A percentile compares a stretch with the other conserved stretches of the same genome.
Evolutionary conservation across 2,113 vertebrate genomes (phyloP).

Genomic region (Petromus typicus): DNA sequence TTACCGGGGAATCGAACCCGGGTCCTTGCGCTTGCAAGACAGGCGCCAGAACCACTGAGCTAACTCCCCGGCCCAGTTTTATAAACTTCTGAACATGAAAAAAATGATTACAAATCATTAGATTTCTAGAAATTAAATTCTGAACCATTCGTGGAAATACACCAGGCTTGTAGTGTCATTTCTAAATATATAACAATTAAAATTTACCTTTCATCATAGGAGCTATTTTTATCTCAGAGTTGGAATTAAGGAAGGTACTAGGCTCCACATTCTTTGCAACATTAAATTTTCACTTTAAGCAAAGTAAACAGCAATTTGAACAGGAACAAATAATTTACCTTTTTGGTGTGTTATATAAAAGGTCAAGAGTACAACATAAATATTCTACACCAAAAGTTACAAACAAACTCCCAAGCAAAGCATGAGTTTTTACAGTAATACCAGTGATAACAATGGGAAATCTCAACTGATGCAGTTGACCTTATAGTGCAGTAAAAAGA

Average conservation of each 20-base stretch:
- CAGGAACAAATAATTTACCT: constrained; percentile 50
- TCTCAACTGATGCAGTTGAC: background rate
- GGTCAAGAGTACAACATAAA: constrained; percentile 10
- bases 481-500: background rate
- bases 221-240: background rate
- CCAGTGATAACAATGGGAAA: background rate
- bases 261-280: background rate
- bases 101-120: background rate
- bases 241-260: background rate
- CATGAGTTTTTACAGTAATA: constrained; percentile 7
- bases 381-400: background rate
- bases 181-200: background rate
- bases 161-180: background rate
- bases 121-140: constrained; percentile 42
- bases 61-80: too few relatives aligned
- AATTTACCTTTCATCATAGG: background rate
- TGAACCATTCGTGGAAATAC: background rate
- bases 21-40: too few relatives aligned
- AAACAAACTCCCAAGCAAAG: background rate
- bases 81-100: constrained; percentile 14
- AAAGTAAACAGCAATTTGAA: constrained; percentile 2
- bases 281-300: constrained; percentile 18
- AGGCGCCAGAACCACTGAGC: too few relatives aligned
- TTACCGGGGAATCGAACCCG: too few relatives aligned
- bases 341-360: constrained; percentile 13